Base-by-base conservation (phyloP, 2,888 invertebrate genomes). In the Dioctria rufipes region DNA sequence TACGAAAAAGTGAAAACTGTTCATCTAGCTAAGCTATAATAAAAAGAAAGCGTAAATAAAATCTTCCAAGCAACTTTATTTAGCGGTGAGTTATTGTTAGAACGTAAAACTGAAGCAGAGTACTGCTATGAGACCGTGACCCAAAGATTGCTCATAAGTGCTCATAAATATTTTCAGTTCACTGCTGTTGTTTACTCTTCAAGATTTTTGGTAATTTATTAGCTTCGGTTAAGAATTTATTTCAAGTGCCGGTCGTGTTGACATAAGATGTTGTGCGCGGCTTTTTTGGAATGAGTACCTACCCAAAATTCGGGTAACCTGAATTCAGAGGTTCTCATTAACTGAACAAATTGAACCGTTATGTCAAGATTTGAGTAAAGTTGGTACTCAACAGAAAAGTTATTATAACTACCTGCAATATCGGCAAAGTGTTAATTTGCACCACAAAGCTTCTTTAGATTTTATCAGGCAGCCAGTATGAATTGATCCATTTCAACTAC, bases 181-280 rank as follows among this genome's bases (percentile, higher is more conserved):
- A 5, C 5, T 58, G 71, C 54, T 11, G 43, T 39, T 71, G 71
- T 51, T 71, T 71, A 71, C 71, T 43, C 46, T 51, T 58, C 25
- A 37, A 25, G 5, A 6, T 5, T 13, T 60, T 71, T 43, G 39
- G 40, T 54, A 71, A 39, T 54, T 71, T 40, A 39, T 39, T 11
- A 71, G 71, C 40, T 71, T 71, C 43, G 51, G 54, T 51, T 51
- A 39, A 54, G 71, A 71, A 71, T 71, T 71, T 39, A 71, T 71
- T 71, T 39, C 39, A 54, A 71, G 71, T 71, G 37, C 37, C 11
- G 39, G 4, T 25, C 42, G 11, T 65, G 67, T 66, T 66, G 66
- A 66, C 66, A 46, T 11, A 66, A 66, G 66, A 46, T 2, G 8
- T 25, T 0, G 65, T 43, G 46, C 37, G 9, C 13, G 25, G n/a